Evolutionary conservation across 2,888 invertebrate species (phyloP).

Genomic region (Deroplatys truncata): DNA sequence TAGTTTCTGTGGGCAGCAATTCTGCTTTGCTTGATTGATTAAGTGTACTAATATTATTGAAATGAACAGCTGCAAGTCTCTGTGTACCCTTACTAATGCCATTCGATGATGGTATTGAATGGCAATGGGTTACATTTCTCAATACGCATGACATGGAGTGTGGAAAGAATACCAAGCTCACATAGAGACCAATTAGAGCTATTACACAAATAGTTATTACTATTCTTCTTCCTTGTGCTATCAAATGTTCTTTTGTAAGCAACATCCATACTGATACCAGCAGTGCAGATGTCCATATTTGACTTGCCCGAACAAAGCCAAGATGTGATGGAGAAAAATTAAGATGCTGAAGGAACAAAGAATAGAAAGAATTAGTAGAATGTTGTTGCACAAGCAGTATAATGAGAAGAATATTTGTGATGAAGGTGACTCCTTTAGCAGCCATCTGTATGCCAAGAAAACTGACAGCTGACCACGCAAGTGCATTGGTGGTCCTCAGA

Average conservation of each 20-base stretch:
- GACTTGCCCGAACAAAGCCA: constrained; percentile 26
- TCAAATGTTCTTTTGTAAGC: not conserved
- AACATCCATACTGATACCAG: constrained; percentile 13
- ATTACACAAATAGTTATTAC: not conserved
- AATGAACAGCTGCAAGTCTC: not conserved
- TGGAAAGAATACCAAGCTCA: not conserved
- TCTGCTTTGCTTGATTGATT: not conserved
- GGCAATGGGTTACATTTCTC: not conserved
- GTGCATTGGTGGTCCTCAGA: not conserved
- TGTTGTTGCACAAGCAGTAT: constrained; percentile 20
- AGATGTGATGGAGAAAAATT: constrained; percentile 22
- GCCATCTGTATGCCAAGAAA: not conserved
- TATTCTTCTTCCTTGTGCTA: not conserved
- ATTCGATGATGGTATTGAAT: not conserved
- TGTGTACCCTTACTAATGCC: not conserved
- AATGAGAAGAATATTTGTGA: constrained; percentile 19
- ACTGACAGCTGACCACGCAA: not conserved
- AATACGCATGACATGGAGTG: not conserved
- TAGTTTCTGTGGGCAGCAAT: not conserved
- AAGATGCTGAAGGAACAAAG: constrained; percentile 28
- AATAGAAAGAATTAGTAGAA: constrained; percentile 22
- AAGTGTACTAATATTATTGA: not conserved
- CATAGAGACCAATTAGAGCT: not conserved
- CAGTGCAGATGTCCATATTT: constrained; percentile 17
- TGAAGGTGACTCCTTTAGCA: not conserved